Conservation (phyloP, 2,113 vertebrate species). For the Motacilla tschutschensis region DNA sequence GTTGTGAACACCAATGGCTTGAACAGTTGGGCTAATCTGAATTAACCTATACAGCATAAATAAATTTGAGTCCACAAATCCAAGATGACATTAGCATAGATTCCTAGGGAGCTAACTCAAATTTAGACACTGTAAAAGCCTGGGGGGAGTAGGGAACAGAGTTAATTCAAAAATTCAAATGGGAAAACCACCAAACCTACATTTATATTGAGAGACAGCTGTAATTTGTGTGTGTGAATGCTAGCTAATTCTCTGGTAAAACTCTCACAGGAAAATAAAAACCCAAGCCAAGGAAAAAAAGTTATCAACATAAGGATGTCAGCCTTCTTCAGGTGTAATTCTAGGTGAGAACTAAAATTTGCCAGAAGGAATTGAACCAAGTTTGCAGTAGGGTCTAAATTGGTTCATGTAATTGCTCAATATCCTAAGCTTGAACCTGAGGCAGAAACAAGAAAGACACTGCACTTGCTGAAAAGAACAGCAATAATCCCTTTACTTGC, state of each 20-base stretch:
- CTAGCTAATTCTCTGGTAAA: neutral
- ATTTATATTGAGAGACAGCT: neutral
- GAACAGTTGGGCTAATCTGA: conserved; percentile 49
- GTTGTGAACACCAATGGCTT: conserved; percentile 30
- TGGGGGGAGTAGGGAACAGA: neutral
- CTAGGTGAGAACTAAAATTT: neutral
- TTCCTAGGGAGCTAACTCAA: conserved; percentile 15
- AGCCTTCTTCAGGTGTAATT: neutral
- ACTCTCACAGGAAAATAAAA: neutral
- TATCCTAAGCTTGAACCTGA: neutral
- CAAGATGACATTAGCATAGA: conserved; percentile 45
- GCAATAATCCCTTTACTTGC: neutral
- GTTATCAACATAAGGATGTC: neutral
- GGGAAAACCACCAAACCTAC: neutral
- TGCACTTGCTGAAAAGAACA: neutral
- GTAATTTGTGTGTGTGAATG: neutral
- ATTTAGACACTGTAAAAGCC: conserved; percentile 16
- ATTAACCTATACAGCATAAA: conserved; percentile 51
- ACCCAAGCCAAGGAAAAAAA: neutral
- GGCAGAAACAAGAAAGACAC: neutral
- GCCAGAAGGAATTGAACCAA: neutral
- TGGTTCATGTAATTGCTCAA: neutral
- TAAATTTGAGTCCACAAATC: conserved; percentile 8
- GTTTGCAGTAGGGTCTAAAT: neutral
- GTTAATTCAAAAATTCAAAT: neutral